These are phyloP conservation scores for Holacanthus passer DNA, from an alignment of 2,113 vertebrate genomes.

Conservation along the genomic window DNA sequence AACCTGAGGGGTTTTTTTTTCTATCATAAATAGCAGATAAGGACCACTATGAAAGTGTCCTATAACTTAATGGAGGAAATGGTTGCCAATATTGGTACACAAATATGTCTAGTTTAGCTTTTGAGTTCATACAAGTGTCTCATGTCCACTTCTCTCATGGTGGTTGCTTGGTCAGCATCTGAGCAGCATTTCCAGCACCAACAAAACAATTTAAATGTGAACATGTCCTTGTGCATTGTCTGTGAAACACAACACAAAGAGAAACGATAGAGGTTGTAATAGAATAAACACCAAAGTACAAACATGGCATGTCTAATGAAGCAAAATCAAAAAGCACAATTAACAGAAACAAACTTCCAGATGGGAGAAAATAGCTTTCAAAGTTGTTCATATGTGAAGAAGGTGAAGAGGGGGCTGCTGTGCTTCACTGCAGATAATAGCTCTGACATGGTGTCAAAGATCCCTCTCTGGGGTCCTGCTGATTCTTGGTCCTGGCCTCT, in stretches of 20 bases:
- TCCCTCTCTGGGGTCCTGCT: slow-evolving; percentile 1
- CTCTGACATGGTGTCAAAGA: slow-evolving; percentile 30
- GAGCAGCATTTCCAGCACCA: too few species aligned
- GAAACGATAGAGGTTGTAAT: too few species aligned
- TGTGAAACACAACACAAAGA: too few species aligned
- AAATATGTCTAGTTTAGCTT: too few species aligned
- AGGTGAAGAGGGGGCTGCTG: slow-evolving; percentile 8
- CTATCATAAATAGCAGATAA: not conserved
- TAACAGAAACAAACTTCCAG: not conserved
- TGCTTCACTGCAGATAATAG: slow-evolving; percentile 28
- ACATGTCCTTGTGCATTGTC: too few species aligned
- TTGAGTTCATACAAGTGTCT: too few species aligned
- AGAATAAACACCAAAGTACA: too few species aligned
- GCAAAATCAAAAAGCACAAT: not conserved
- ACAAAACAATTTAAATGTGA: too few species aligned
- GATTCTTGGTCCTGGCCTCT: slow-evolving; percentile 3
- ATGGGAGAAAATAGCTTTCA: not conserved
- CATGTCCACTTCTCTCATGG: too few species aligned
- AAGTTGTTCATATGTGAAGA: slow-evolving; percentile 2
- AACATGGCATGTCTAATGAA: not conserved
- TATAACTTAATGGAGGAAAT: not conserved
- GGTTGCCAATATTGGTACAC: not conserved
- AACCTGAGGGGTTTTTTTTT: not conserved
- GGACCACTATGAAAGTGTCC: not conserved
- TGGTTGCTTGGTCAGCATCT: too few species aligned